Evolutionary conservation across 2,888 invertebrate species (phyloP).

Genomic region (Coelinius sp.): DNA sequence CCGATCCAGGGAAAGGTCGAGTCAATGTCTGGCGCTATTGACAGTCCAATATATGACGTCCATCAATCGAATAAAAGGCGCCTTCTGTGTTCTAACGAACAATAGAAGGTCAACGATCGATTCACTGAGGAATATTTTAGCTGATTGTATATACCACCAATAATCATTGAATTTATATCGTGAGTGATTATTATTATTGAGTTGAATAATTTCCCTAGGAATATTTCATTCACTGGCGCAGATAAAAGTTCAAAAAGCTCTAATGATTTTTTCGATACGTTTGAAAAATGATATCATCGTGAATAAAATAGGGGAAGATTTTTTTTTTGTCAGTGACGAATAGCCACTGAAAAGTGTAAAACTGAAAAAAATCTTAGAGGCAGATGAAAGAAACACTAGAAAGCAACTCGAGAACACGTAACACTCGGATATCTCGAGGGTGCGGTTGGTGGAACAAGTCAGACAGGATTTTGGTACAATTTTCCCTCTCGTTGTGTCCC

Average conservation of each 20-base stretch:
- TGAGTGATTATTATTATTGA: neutral
- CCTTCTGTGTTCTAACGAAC: conserved; percentile 19
- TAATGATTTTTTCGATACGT: no score
- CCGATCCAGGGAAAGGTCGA: conserved; percentile 31
- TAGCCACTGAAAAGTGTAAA: neutral
- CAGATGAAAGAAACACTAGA: conserved; percentile 6
- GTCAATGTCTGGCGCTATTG: conserved; percentile 19
- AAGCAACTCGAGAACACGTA: neutral
- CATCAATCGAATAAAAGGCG: conserved; percentile 33
- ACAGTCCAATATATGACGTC: conserved; percentile 15
- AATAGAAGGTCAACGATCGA: conserved; percentile 25
- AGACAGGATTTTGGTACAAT: conserved; percentile 13
- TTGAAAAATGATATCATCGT: neutral
- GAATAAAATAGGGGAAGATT: neutral
- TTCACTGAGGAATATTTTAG: neutral
- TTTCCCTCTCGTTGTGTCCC: neutral
- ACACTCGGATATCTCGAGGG: conserved; percentile 15
- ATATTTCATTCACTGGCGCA: no score
- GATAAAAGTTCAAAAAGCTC: no score
- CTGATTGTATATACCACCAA: neutral
- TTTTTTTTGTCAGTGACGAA: neutral
- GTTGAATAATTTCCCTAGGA: neutral
- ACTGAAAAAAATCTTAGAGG: conserved; percentile 2
- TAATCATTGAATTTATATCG: neutral
- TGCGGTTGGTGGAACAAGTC: conserved; percentile 16